Evolutionary conservation across 1,140 invertebrate genomes (phyloP).

Genomic region (Pygmarrhopalites habei): DNA sequence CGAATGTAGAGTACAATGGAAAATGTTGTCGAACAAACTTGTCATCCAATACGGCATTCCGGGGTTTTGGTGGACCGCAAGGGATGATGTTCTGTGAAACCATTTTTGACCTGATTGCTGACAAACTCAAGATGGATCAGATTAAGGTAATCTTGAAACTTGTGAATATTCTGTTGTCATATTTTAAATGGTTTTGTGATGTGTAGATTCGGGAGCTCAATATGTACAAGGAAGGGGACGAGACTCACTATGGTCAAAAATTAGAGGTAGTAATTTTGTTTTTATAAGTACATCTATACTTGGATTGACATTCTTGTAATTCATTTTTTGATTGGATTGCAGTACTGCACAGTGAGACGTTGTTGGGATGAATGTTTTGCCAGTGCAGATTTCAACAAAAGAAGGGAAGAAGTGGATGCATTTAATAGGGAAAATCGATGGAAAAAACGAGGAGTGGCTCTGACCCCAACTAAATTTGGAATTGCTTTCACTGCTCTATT

Average conservation of each 20-base stretch:
- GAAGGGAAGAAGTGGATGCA: slow-evolving; percentile 53
- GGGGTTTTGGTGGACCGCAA: slow-evolving; percentile 83
- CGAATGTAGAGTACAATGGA: slow-evolving; percentile 58
- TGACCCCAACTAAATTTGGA: slow-evolving; percentile 86
- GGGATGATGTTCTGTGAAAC: slow-evolving; percentile 77
- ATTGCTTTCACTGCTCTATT: slow-evolving; percentile 72
- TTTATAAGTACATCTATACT: too few species aligned
- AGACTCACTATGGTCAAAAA: slow-evolving; percentile 70
- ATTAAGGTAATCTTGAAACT: slow-evolving; percentile 44
- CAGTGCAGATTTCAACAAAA: slow-evolving; percentile 59
- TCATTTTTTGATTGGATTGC: slow-evolving; percentile 55
- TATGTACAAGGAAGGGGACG: slow-evolving; percentile 70
- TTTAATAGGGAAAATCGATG: slow-evolving; percentile 78
- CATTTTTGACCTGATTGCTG: slow-evolving; percentile 67
- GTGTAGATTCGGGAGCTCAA: slow-evolving; percentile 60
- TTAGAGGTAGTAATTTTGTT: too few species aligned
- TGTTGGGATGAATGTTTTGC: slow-evolving; percentile 78
- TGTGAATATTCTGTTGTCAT: neutral
- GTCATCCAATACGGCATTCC: slow-evolving; percentile 81
- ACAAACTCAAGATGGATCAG: slow-evolving; percentile 56
- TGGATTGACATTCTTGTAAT: too few species aligned
- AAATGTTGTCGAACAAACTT: slow-evolving; percentile 75
- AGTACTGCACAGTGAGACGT: slow-evolving; percentile 63
- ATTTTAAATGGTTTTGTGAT: neutral
- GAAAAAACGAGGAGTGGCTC: slow-evolving; percentile 76